Evolutionary conservation across 1,140 invertebrate genomes (phyloP), one percentile per base, ranked within the genome.

Genomic region (Aphidius gifuensis): DNA sequence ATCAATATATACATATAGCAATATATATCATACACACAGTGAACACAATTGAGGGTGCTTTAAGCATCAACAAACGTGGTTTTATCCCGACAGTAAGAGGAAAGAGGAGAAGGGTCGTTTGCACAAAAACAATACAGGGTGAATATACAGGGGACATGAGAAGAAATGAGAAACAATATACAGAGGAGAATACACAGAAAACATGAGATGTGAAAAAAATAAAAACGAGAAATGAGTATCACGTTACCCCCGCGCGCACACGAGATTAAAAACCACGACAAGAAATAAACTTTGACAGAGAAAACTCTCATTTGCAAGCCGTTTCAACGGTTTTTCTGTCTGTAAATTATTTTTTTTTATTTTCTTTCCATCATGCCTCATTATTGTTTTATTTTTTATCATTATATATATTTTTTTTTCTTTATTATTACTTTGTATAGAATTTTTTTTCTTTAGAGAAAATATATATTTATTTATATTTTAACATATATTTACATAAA

Each of bases 261-360:
- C 46, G 68, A 70, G 69, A 74, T 75, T 75, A 72, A 74, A 76
- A 76, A 72, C 66, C 73, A 68, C 68, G 61, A 66, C 62, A 72
- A 73, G 71, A 73, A 76, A 74, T 74, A 70, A 38, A 47, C 68
- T 73, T 65, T 63, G 63, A 66, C 64, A 68, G 69, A 54, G 66
- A 69, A 71, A 71, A 67, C 69, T 74, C 72, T 75, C 73, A 75
- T 76, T 76, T 76, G 72, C 71, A 73, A 76, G 55, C 46, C 32
- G 4, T 11, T 32, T 23, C 4, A 23, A 11, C 55, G 32, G 9
- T 57, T 32, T 32, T 32, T 32, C 4, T 32, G 23, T 32, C 23
- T 32, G 23, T 32, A 32, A 32, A 32, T 32, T 58, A 45, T 49
- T 53, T 59, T 50, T 57, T 58, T 48, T 61, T 11, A 53, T 9